Percentiles rank a stretch among this genome's conserved stretches.
Conservation (phyloP, 2,797 vertebrate genomes). For the Podargus strigoides region DNA sequence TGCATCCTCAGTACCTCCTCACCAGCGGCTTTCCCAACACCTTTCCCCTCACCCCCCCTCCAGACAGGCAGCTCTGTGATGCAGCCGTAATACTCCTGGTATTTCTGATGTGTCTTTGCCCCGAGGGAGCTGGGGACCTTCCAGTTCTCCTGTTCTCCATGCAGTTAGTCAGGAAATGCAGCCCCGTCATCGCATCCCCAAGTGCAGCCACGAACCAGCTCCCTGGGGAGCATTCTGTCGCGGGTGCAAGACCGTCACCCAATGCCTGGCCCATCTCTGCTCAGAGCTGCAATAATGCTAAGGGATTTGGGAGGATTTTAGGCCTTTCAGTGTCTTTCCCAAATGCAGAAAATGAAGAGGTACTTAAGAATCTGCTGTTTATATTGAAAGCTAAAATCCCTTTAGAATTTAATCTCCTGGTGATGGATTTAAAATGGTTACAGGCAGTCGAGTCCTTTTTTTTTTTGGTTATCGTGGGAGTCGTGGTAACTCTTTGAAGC, state of each 20-base stretch:
- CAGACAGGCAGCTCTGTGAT: background rate
- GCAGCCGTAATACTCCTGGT: background rate
- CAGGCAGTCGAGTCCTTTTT: conserved; percentile 50
- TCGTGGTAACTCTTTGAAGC: conserved; percentile 31
- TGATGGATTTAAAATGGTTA: conserved; percentile 63
- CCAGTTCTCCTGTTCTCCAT: background rate
- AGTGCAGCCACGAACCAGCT: background rate
- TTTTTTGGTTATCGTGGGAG: background rate
- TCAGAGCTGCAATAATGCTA: background rate
- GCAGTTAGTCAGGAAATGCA: background rate
- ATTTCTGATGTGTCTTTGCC: background rate
- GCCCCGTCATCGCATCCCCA: background rate
- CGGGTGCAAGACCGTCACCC: background rate
- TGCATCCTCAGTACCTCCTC: fast-evolving
- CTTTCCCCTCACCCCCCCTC: background rate
- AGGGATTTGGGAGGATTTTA: conserved; percentile 41
- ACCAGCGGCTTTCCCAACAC: background rate
- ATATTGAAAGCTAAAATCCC: conserved; percentile 65
- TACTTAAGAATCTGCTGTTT: conserved; percentile 62
- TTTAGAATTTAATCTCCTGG: conserved; percentile 65
- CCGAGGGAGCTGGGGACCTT: background rate
- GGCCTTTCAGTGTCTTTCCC: conserved; percentile 47
- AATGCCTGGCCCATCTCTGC: background rate
- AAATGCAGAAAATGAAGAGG: conserved; percentile 60
- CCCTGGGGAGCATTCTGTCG: background rate